phyloP scores from a whole-genome alignment of 2,113 vertebrate genomes.

The Tetrao urogallus region DNA sequence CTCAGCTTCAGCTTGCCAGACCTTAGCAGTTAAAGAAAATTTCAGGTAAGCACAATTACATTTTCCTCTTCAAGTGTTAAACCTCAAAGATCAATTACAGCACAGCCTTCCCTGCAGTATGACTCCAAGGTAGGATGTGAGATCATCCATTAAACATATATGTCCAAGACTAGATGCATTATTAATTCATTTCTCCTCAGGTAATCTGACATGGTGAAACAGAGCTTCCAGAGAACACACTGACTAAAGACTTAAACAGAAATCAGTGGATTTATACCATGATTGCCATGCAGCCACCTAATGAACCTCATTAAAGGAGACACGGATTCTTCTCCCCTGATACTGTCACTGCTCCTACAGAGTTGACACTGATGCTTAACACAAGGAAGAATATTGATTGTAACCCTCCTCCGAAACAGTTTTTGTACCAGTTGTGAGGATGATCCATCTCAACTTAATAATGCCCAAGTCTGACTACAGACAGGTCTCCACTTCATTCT shows the following conservation, averaged over 20 bases:
- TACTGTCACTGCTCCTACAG: constrained; percentile 9
- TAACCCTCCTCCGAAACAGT: background rate
- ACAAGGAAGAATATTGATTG: constrained; percentile 2
- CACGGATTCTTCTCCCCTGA: constrained; percentile 21
- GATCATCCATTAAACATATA: constrained; percentile 62
- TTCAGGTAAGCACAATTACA: background rate
- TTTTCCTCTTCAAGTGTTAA: constrained; percentile 35
- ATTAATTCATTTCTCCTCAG: constrained; percentile 64
- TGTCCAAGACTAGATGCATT: constrained; percentile 44
- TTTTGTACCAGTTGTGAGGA: background rate
- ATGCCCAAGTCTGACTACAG: background rate
- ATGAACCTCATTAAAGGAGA: background rate
- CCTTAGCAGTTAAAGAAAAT: background rate
- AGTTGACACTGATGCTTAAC: background rate
- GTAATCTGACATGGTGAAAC: constrained; percentile 59
- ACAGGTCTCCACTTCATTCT: background rate
- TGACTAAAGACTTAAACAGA: constrained; percentile 58
- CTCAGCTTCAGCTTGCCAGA: background rate
- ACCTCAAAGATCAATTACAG: constrained; percentile 49
- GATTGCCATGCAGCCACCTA: constrained; percentile 23
- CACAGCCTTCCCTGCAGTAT: background rate
- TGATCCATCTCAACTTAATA: background rate
- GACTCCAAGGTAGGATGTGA: constrained; percentile 27
- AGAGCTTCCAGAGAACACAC: constrained; percentile 52
- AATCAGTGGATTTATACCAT: constrained; percentile 58